Evolutionary conservation across 2,888 invertebrate genomes (phyloP), one percentile per base, ranked within the genome.

Genomic region (Campaea margaritaria): DNA sequence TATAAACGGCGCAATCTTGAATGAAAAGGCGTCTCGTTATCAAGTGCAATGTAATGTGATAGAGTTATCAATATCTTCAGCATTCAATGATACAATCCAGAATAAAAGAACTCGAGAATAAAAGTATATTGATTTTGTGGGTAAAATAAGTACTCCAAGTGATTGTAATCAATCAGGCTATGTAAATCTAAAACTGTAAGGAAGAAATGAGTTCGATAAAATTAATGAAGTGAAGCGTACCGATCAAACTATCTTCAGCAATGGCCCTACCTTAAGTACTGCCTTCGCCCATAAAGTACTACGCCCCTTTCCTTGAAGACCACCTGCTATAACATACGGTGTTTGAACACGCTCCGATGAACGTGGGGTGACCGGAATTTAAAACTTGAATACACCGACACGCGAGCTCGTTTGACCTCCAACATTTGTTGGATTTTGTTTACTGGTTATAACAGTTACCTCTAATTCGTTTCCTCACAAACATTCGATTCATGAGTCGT

Each of bases 301-400:
- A 49, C 59, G 54, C 66, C 69, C 69, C 67, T 65, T 69, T 67
- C 70, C 63, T 67, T 61, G 65, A 68, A 65, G 68, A 72, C 76
- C 82, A 83, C 83, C 83, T 84, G 83, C 74, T 70, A 47, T 64
- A 73, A 74, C 81, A 81, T 73, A 76, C 75, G 75, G 69, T 68
- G 72, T 69, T 67, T 67, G 65, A 72, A 65, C 74, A 79, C 75
- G 82, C 76, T 72, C 62, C 76, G 72, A 48, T 71, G 76, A 70
- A 69, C 72, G 61, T 63, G 69, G 72, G 73, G 70, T 63, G 71
- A 70, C 68, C 72, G 73, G 72, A 71, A 73, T 74, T 65, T 64
- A 62, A 65, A 68, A 72, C 70, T 67, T 62, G 58, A 65, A 62
- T 52, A 48, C 60, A 60, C 64, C 48, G 55, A 53, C 61, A 54